Percentiles rank a stretch among this genome's conserved stretches.
Evolutionary conservation across 2,888 invertebrate species (phyloP).

Genomic region (Anticlea derivata): DNA sequence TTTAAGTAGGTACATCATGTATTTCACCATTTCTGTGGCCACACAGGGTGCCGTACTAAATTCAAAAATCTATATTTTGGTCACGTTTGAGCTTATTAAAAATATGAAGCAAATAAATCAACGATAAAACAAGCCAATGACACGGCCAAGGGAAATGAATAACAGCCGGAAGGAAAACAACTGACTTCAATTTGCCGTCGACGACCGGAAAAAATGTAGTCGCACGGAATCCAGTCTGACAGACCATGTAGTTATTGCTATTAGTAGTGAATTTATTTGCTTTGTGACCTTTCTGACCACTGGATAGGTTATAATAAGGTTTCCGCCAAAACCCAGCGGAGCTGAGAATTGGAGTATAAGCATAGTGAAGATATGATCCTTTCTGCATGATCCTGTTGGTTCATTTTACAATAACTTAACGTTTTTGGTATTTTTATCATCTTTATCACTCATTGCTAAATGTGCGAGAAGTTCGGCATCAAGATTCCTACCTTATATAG

Average conservation of each 20-base stretch:
- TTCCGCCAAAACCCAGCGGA: neutral
- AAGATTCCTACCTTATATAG: too few species aligned
- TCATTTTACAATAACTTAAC: too few species aligned
- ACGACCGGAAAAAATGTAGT: constrained; percentile 31
- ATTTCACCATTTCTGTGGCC: too few species aligned
- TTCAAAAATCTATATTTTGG: too few species aligned
- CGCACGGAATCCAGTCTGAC: constrained; percentile 24
- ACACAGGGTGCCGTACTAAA: too few species aligned
- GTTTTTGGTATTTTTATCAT: too few species aligned
- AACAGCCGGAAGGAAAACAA: constrained; percentile 30
- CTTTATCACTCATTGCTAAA: too few species aligned
- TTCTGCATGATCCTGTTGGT: too few species aligned
- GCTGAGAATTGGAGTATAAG: neutral
- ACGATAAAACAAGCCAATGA: neutral
- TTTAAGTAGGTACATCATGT: too few species aligned
- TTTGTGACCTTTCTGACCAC: constrained; percentile 4
- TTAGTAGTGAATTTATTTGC: constrained; percentile 24
- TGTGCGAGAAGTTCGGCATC: too few species aligned
- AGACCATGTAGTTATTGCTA: constrained; percentile 23
- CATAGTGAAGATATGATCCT: neutral
- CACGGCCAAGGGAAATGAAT: constrained; percentile 28
- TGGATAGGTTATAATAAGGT: neutral
- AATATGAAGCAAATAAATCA: neutral
- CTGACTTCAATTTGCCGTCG: constrained; percentile 30
- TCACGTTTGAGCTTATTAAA: neutral